A percentile compares a stretch with the other conserved stretches of the same genome.
phyloP scores from a whole-genome alignment of 1,140 invertebrate genomes.

The Caerostris darwini region DNA sequence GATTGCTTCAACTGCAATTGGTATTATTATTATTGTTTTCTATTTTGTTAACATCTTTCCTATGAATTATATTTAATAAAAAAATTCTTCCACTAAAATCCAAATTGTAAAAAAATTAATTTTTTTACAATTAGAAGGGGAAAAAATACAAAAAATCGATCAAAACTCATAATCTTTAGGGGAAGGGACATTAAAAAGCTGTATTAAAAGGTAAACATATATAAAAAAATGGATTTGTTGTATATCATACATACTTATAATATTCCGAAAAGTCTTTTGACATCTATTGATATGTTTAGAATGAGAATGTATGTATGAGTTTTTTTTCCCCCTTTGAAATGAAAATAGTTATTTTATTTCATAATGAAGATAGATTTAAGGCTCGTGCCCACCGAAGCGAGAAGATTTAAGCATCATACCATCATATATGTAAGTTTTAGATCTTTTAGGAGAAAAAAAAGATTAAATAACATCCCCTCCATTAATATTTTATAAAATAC shows the following conservation, averaged over 20 bases:
- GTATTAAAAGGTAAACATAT: too few relatives aligned
- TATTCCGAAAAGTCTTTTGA: too few relatives aligned
- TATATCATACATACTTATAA: too few relatives aligned
- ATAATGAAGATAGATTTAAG: not conserved
- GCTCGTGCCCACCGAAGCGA: not conserved
- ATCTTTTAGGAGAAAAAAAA: not conserved
- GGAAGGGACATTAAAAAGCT: too few relatives aligned
- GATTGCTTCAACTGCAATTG: slow-evolving; percentile 57
- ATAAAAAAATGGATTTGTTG: too few relatives aligned
- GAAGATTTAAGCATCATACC: not conserved
- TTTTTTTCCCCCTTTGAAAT: too few relatives aligned
- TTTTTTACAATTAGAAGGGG: not conserved
- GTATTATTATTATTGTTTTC: slow-evolving; percentile 13
- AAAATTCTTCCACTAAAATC: not conserved
- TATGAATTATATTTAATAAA: not conserved
- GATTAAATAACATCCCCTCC: not conserved
- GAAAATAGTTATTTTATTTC: not conserved
- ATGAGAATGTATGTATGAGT: too few relatives aligned
- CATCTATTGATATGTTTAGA: too few relatives aligned
- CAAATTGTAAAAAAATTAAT: not conserved
- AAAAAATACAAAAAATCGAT: not conserved
- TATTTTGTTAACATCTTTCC: not conserved
- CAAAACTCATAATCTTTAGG: too few relatives aligned
- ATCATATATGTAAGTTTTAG: not conserved
- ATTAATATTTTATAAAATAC: not conserved